Evolutionary conservation across 2,888 invertebrate species (phyloP), one percentile per base, ranked within the genome.

Genomic region (Trichacis sp.): DNA sequence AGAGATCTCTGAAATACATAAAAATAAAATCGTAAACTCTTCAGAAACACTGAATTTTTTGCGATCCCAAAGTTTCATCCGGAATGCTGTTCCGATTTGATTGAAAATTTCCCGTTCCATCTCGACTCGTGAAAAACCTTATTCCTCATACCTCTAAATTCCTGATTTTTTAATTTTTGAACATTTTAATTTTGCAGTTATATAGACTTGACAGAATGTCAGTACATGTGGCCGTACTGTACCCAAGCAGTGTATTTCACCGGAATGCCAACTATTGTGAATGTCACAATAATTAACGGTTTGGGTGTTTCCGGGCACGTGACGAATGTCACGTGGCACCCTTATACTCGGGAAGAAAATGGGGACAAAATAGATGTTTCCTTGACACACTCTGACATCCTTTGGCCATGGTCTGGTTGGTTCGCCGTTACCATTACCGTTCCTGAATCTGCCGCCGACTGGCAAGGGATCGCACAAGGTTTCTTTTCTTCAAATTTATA

Each of bases 361-460:
- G 87, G 93, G 62, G 80, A 83, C 36, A 77, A 74, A 18, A 87
- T 98, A 40, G 91, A 95, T 51, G 90, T 95, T 29, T 88, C 93
- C 0, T 89, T 94, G 55, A 89, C 92, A 2, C 89, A 92, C 85
- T 94, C 95, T 9, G 89, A 90, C 69, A 88, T 93, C 33, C 86
- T 98, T 53, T 98, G 97, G 97, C 98, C 98, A 0, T 98, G 97
- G 97, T 94, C 96, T 1, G 98, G 98, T 0, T 98, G 95, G 93
- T 84, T 98, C 73, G 95, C 96, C 1, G 89, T 98, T 17, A 88
- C 90, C 75, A 88, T 95, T 65, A 89, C 88, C 11, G 92, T 93
- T 14, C 87, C 90, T 56, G 85, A 88, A 59, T 85, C 87, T 17
- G 93, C 91, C 1, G 87, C 88, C 2, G 85, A 87, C 48, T 94